A percentile compares a stretch with the other conserved stretches of the same genome.
These are phyloP conservation scores for Bradysia coprophila DNA, from an alignment of 1,140 invertebrate species.

Conservation along the genomic window DNA sequence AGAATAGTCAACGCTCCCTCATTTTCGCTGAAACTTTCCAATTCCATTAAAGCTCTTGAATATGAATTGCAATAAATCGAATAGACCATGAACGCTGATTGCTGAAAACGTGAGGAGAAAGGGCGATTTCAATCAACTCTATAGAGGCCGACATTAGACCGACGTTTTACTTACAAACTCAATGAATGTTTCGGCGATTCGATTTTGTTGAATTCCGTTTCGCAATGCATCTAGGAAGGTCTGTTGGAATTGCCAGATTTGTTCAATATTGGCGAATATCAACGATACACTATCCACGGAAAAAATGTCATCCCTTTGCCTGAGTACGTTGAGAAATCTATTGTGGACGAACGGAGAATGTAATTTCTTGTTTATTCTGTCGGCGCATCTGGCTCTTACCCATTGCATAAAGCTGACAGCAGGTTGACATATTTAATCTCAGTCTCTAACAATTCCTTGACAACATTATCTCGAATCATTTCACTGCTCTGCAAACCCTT, in stretches of 20 bases:
- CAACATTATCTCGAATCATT: conserved; percentile 13
- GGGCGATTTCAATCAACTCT: conserved; percentile 1
- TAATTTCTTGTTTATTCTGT: too few relatives aligned
- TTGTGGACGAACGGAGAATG: too few relatives aligned
- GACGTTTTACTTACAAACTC: conserved; percentile 14
- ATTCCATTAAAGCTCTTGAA: conserved; percentile 29
- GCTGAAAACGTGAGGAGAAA: conserved; percentile 29
- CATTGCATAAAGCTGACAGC: conserved; percentile 17
- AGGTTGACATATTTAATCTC: conserved; percentile 23
- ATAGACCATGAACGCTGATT: conserved; percentile 63
- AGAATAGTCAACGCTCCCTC: conserved; percentile 19
- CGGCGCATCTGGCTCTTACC: too few relatives aligned
- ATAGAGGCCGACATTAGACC: not conserved
- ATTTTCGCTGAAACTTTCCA: conserved; percentile 19
- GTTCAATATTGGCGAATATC: conserved; percentile 21
- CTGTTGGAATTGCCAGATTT: conserved; percentile 19
- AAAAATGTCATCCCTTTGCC: conserved; percentile 22
- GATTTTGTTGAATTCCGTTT: conserved; percentile 17
- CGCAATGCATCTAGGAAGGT: conserved; percentile 17
- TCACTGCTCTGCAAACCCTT: conserved; percentile 8
- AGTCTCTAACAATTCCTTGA: conserved; percentile 20
- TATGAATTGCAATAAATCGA: conserved; percentile 87
- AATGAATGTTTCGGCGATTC: conserved; percentile 21
- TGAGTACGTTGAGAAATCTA: conserved; percentile 21
- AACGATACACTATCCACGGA: conserved; percentile 19